A percentile compares a stretch with the other conserved stretches of the same genome.
phyloP scores from a whole-genome alignment of 1,140 invertebrate species.

The Cryptotermes secundus region DNA sequence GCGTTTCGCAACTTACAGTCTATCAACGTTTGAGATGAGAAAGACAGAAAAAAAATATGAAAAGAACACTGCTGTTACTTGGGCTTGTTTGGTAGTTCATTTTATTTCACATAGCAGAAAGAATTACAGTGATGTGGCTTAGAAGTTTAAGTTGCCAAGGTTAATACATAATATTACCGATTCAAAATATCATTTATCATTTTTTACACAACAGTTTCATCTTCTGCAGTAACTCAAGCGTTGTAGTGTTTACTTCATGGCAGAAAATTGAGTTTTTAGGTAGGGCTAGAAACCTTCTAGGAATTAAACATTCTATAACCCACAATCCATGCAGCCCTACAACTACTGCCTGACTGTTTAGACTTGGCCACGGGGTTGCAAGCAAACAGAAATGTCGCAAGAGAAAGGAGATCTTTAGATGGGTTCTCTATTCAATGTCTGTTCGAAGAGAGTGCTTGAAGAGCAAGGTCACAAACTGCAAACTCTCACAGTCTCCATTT shows the following conservation, averaged over 20 bases:
- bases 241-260: neutral
- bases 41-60: neutral
- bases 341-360: no score
- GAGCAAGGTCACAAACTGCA: no score
- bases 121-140: neutral
- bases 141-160: neutral
- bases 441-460: no score
- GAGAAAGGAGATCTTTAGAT: no score
- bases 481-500: no score
- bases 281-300: neutral
- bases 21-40: neutral
- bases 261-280: neutral
- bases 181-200: neutral
- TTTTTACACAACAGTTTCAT: neutral
- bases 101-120: neutral
- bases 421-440: no score
- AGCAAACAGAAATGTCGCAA: no score
- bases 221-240: neutral
- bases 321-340: no score
- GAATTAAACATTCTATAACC: neutral
- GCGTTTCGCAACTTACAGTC: neutral
- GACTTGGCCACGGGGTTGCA: no score
- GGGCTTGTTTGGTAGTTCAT: neutral
- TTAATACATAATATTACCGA: neutral
- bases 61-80: neutral